These are phyloP conservation scores for Synergus itoensis DNA, from an alignment of 2,888 invertebrate species.

Conservation along the genomic window DNA sequence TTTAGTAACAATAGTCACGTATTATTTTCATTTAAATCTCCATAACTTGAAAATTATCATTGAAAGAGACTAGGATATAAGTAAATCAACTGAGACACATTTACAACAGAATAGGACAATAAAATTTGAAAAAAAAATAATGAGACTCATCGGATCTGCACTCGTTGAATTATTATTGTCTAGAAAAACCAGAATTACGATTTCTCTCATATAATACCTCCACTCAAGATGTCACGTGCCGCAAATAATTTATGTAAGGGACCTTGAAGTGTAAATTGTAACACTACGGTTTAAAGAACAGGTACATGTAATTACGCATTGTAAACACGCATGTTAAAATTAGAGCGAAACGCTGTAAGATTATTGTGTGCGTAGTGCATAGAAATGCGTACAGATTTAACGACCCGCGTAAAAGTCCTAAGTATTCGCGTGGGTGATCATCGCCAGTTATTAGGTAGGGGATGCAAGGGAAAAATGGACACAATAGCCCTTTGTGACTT, in stretches of 20 bases:
- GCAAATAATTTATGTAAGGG: not conserved
- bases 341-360: slow-evolving; percentile 6
- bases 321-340: slow-evolving; percentile 17
- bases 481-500: slow-evolving; percentile 73
- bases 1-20: too few species aligned
- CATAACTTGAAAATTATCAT: too few species aligned
- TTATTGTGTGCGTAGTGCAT: slow-evolving; percentile 47
- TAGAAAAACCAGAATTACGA: not conserved
- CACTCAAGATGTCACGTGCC: not conserved
- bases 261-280: not conserved
- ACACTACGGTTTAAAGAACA: not conserved
- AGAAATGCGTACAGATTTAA: slow-evolving; percentile 47
- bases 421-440: slow-evolving; percentile 71
- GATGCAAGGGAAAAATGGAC: slow-evolving; percentile 64
- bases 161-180: not conserved
- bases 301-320: not conserved
- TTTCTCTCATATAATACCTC: slow-evolving; percentile 3
- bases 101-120: not conserved
- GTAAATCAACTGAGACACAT: too few species aligned
- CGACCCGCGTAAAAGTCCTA: slow-evolving; percentile 65
- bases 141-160: not conserved
- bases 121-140: not conserved
- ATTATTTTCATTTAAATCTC: too few species aligned
- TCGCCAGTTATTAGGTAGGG: slow-evolving; percentile 68
- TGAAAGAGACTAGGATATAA: too few species aligned